Evolutionary conservation across 1,140 invertebrate genomes (phyloP), one percentile per base, ranked within the genome.

Genomic region (Glossosoma conforme): DNA sequence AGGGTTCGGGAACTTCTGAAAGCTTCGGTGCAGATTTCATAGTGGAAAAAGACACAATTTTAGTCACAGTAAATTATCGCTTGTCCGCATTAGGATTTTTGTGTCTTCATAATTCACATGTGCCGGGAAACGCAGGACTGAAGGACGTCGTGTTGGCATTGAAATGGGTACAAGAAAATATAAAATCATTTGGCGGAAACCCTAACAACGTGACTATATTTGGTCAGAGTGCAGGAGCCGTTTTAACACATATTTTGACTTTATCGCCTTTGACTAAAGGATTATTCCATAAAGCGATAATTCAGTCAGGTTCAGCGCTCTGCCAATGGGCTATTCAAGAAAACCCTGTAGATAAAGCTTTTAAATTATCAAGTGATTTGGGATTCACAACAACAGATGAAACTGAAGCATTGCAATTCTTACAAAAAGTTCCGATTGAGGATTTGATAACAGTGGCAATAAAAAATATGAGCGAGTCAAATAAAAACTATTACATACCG

Each of bases 51-150:
- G 72, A 78, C 22, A 62, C 85, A 20, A 75, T 89, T 2, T 72
- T 89, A 1, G 85, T 89, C 0, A 83, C 84, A 0, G 78, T 89
- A 43, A 87, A 90, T 54, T 90, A 89, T 59, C 74, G 87, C 53
- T 68, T 89, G 11, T 86, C 86, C 33, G 77, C 84, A 1, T 65
- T 89, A 21, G 86, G 85, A n/a, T 88, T 86, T 62, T 60, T 87
- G 14, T 82, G 81, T 45, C 79, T 73, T 10, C 74, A 76, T 9
- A 75, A 75, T n/a, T 61, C 69, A 35, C 75, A 82, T 37, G 65
- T 83, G 8, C 76, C 60, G 1, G 62, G 62, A 18, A 51, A 49
- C 14, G 59, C 48, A 2, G 61, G 58, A 15, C 45, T 63, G 17
- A 53, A 51, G n/a, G 51, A 59, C 42, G 54, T 58, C 28, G 19